Evolutionary conservation across 2,888 invertebrate genomes (phyloP).

Genomic region (Drosophila robusta): DNA sequence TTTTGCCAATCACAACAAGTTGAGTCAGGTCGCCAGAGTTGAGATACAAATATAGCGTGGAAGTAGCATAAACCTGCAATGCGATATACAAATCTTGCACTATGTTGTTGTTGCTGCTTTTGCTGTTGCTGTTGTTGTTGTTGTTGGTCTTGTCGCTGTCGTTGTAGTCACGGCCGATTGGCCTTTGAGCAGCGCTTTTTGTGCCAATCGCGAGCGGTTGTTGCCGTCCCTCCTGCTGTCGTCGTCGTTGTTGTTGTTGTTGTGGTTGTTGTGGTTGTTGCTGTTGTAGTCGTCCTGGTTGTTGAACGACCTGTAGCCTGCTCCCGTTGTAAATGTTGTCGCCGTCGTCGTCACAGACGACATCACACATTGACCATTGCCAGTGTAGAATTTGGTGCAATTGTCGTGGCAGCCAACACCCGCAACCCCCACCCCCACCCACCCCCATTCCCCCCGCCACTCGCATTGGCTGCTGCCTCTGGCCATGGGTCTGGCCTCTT

Average conservation of each 20-base stretch:
- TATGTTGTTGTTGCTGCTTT: slow-evolving; percentile 34
- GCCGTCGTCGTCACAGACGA: slow-evolving; percentile 79
- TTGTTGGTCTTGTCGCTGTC: slow-evolving; percentile 37
- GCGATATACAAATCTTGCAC: slow-evolving; percentile 44
- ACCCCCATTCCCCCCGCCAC: background rate
- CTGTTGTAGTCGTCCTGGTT: slow-evolving; percentile 38
- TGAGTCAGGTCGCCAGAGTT: slow-evolving; percentile 37
- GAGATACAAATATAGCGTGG: slow-evolving; percentile 48
- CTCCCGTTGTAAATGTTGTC: slow-evolving; percentile 79
- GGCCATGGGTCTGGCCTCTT: slow-evolving; percentile 10
- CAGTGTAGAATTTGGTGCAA: slow-evolving; percentile 74
- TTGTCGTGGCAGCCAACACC: slow-evolving; percentile 50
- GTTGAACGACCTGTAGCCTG: slow-evolving; percentile 64
- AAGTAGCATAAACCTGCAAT: slow-evolving; percentile 42
- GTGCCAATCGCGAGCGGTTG: slow-evolving; percentile 55
- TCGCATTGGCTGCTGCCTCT: slow-evolving; percentile 2
- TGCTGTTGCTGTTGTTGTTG: slow-evolving; percentile 21
- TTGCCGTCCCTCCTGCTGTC: slow-evolving; percentile 8
- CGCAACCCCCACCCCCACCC: slow-evolving; percentile 3
- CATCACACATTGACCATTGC: slow-evolving; percentile 82
- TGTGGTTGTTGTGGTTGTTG: slow-evolving; percentile 30
- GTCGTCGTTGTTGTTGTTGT: slow-evolving; percentile 19
- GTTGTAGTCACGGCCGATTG: slow-evolving; percentile 72
- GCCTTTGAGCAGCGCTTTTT: slow-evolving; percentile 61
- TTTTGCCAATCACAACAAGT: slow-evolving; percentile 51